These are phyloP conservation scores for Crioceris asparagi DNA, from an alignment of 2,888 invertebrate genomes.

Conservation along the genomic window DNA sequence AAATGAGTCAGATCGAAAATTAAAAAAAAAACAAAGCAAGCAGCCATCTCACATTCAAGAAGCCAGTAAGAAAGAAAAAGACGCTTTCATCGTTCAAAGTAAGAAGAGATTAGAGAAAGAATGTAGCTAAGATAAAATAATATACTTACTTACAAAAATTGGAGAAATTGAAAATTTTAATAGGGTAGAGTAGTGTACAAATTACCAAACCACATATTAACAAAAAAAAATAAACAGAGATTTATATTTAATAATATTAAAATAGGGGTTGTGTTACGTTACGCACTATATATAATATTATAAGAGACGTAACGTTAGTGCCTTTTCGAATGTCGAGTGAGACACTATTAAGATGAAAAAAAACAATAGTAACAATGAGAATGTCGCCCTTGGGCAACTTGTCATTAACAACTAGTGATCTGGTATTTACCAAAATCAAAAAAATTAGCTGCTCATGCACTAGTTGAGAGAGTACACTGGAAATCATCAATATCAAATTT, in stretches of 20 bases:
- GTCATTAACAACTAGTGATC: slow-evolving; percentile 11
- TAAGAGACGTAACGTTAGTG: slow-evolving; percentile 40
- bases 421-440: background rate
- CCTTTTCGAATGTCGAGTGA: slow-evolving; percentile 41
- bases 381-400: slow-evolving; percentile 8
- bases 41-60: no score
- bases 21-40: no score
- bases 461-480: background rate
- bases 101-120: no score
- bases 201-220: slow-evolving; percentile 35
- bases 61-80: no score
- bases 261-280: slow-evolving; percentile 40
- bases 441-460: background rate
- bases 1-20: slow-evolving; percentile 29
- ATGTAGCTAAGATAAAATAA: no score
- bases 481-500: slow-evolving; percentile 9
- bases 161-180: slow-evolving; percentile 3
- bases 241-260: slow-evolving; percentile 35
- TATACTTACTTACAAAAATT: no score
- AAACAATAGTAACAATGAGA: slow-evolving; percentile 2
- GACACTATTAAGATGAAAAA: slow-evolving; percentile 29
- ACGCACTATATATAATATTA: slow-evolving; percentile 17
- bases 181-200: slow-evolving; percentile 28
- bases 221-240: slow-evolving; percentile 26
- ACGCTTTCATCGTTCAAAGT: no score